phyloP scores from a whole-genome alignment of 2,797 vertebrate species.

The Eurystomus glaucurus region DNA sequence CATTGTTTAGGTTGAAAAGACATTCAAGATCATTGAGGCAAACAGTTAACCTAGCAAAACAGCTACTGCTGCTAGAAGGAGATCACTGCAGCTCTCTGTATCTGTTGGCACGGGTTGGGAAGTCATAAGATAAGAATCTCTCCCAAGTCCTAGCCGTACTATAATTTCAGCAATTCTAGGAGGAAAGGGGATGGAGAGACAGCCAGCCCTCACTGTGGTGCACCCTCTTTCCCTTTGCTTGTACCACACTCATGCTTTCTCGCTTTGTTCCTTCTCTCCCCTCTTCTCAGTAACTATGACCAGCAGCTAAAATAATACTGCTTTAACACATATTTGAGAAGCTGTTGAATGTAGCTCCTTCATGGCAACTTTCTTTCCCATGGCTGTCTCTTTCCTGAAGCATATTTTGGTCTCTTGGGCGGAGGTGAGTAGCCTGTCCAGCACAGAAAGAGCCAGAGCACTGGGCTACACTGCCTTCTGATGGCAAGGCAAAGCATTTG shows the following conservation, averaged over 20 bases:
- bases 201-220: accelerated
- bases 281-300: background rate
- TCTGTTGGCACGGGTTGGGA: background rate
- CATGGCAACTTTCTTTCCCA: background rate
- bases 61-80: background rate
- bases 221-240: background rate
- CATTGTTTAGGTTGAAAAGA: background rate
- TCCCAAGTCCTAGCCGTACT: background rate
- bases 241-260: background rate
- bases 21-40: background rate
- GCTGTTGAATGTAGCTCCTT: background rate
- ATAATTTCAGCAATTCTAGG: background rate
- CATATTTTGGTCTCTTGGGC: background rate
- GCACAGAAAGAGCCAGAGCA: background rate
- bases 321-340: background rate
- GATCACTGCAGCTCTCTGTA: background rate
- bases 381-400: background rate
- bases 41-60: background rate
- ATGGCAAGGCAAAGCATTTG: background rate
- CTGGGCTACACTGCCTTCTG: background rate
- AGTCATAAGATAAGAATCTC: background rate
- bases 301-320: background rate
- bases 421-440: accelerated
- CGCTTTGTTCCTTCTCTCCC: background rate
- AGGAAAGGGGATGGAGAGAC: background rate